Percentiles rank a stretch among this genome's conserved stretches.
phyloP scores from a whole-genome alignment of 2,888 invertebrate genomes.

The Timandra comae region DNA sequence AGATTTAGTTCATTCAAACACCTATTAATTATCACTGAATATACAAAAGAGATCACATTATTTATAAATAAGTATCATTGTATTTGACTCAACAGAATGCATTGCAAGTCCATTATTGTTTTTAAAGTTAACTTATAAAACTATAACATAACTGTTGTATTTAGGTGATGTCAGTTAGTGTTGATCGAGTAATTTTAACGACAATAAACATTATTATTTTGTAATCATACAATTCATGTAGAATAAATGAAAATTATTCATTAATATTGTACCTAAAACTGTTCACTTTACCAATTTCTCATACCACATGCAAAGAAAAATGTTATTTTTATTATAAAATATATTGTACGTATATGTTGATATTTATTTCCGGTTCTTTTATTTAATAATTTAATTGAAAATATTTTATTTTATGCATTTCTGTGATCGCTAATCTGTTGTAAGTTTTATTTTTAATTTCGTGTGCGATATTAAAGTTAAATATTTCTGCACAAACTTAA shows the following conservation, averaged over 20 bases:
- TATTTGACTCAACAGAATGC: too few relatives aligned
- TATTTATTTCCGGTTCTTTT: constrained; percentile 42
- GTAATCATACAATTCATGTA: constrained; percentile 40
- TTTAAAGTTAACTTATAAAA: constrained; percentile 10
- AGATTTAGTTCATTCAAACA: too few relatives aligned
- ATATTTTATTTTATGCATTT: constrained; percentile 51
- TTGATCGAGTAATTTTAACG: constrained; percentile 34
- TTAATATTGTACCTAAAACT: too few relatives aligned
- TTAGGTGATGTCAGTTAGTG: constrained; percentile 9
- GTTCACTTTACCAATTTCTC: too few relatives aligned
- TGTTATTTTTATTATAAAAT: constrained; percentile 22
- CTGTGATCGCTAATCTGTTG: constrained; percentile 63
- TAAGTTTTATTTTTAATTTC: constrained; percentile 49
- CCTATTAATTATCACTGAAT: too few relatives aligned
- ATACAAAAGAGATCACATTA: too few relatives aligned
- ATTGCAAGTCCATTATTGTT: constrained; percentile 9
- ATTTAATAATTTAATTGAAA: constrained; percentile 44
- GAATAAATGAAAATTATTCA: too few relatives aligned
- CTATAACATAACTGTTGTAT: constrained; percentile 25
- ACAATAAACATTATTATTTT: constrained; percentile 68
- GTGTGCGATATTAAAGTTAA: constrained; percentile 24
- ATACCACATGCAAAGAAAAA: constrained; percentile 47
- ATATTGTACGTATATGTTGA: constrained; percentile 31
- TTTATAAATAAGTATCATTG: too few relatives aligned
- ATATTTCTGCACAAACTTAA: constrained; percentile 50